Conservation (phyloP, 2,113 vertebrate species). For the Charina bottae region DNA sequence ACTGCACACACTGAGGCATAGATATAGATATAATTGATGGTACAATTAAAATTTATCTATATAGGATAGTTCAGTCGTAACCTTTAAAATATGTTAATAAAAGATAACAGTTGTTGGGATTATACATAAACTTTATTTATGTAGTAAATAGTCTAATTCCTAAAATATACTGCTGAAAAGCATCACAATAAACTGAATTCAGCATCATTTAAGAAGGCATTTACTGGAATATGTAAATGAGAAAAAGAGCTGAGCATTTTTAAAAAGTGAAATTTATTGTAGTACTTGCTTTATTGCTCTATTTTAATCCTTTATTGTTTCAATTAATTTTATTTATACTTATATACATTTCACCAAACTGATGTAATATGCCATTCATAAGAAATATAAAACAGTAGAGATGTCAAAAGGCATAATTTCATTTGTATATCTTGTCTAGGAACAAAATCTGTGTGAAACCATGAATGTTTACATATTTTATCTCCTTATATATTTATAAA, state of each 20-base stretch:
- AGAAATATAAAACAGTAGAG: conserved; percentile 36
- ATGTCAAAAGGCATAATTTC: background rate
- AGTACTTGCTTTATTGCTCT: conserved; percentile 34
- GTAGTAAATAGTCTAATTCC: background rate
- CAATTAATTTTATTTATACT: conserved; percentile 53
- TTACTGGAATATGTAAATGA: conserved; percentile 23
- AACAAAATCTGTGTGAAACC: background rate
- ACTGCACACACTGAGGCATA: background rate
- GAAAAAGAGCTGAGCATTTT: conserved; percentile 9
- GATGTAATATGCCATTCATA: conserved; percentile 11
- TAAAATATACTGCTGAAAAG: conserved; percentile 22
- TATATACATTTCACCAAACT: conserved; percentile 30
- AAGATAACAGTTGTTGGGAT: background rate
- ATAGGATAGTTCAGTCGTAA: background rate
- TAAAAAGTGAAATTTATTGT: conserved; percentile 26
- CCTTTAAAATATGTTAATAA: background rate
- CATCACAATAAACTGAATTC: conserved; percentile 40
- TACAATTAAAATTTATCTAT: background rate
- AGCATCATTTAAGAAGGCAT: conserved; percentile 36
- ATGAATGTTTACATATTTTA: conserved; percentile 8
- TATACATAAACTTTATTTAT: background rate
- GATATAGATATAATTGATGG: background rate
- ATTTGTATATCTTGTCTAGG: conserved; percentile 24
- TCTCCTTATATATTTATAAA: conserved; percentile 13
- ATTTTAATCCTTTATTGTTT: conserved; percentile 47